Conservation (phyloP, 2,113 vertebrate species). For the Fukomys damarensis region DNA sequence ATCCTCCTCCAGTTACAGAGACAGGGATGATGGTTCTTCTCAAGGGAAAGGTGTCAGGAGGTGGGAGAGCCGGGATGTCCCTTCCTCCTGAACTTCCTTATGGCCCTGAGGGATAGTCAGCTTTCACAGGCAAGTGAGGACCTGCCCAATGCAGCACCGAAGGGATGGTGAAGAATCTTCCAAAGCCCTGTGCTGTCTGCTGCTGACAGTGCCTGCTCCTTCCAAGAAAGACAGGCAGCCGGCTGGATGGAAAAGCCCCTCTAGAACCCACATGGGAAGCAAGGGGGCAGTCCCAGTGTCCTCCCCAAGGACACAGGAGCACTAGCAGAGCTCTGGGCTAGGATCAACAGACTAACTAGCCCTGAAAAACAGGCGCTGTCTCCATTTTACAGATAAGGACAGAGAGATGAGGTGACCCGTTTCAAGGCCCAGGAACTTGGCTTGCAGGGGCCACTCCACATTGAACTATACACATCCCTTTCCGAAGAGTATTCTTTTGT, state of each 20-base stretch:
- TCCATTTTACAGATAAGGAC: neutral
- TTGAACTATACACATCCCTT: neutral
- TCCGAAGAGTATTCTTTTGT: neutral
- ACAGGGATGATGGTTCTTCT: neutral
- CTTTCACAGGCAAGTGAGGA: neutral
- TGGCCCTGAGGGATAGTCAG: fast-evolving
- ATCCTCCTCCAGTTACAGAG: neutral
- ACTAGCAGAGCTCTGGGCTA: neutral
- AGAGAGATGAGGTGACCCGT: neutral
- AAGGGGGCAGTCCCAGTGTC: neutral
- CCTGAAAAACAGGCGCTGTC: neutral
- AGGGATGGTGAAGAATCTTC: constrained; percentile 59
- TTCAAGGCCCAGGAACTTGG: neutral
- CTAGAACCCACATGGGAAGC: neutral
- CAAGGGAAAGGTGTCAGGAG: neutral
- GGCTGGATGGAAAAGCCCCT: neutral
- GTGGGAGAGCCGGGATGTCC: neutral
- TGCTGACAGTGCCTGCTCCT: neutral
- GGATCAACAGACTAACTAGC: neutral
- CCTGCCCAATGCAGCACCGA: constrained; percentile 25
- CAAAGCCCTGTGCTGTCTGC: neutral
- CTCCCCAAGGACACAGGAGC: neutral
- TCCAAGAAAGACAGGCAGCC: neutral
- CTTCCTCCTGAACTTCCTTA: neutral
- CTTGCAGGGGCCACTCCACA: neutral